Conservation (phyloP, 2,888 invertebrate species). For the Diarsia rubi region DNA sequence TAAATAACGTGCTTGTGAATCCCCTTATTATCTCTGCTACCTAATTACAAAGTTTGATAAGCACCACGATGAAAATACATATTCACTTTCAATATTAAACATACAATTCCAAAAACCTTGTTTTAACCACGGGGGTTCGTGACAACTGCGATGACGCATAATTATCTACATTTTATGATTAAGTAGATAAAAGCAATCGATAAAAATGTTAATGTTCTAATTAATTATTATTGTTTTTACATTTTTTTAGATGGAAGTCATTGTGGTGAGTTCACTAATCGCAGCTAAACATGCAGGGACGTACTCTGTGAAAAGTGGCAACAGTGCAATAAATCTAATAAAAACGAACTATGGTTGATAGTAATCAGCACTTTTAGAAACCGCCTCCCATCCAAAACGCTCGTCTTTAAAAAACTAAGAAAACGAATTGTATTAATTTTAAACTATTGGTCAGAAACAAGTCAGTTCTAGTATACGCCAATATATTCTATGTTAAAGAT, state of each 20-base stretch:
- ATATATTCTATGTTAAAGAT: too few species aligned
- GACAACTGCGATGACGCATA: neutral
- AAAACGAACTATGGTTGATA: too few species aligned
- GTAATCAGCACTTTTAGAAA: too few species aligned
- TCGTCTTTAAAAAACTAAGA: too few species aligned
- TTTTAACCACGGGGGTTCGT: constrained; percentile 28
- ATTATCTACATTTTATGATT: neutral
- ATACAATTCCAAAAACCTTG: constrained; percentile 14
- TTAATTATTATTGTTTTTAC: constrained; percentile 43
- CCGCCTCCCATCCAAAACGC: too few species aligned
- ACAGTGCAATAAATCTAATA: neutral
- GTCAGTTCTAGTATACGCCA: too few species aligned
- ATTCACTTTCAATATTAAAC: too few species aligned
- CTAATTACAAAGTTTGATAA: constrained; percentile 22
- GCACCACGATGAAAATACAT: neutral
- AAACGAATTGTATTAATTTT: too few species aligned
- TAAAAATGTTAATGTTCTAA: constrained; percentile 57
- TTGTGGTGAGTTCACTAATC: constrained; percentile 35
- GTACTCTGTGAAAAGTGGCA: constrained; percentile 9
- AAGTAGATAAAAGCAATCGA: constrained; percentile 40
- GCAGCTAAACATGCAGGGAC: constrained; percentile 35
- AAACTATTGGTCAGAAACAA: too few species aligned
- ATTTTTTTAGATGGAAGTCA: constrained; percentile 30
- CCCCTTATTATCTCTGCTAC: neutral
- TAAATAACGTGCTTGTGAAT: neutral